Evolutionary conservation across 2,888 invertebrate genomes (phyloP), one percentile per base, ranked within the genome.

Genomic region (Chymomyza caudatula): DNA sequence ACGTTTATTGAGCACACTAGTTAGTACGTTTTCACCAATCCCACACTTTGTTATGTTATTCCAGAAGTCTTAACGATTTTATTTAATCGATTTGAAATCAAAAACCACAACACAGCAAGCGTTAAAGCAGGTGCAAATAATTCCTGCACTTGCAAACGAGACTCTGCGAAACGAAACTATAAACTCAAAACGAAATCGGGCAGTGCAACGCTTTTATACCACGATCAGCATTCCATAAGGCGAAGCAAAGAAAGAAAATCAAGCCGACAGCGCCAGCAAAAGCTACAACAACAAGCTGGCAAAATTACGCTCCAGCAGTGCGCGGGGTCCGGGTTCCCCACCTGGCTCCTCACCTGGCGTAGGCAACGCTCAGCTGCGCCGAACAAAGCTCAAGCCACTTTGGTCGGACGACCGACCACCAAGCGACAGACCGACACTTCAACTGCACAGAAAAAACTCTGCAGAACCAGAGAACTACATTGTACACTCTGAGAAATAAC

Each of bases 131-230:
- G 37, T 55, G 53, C 60, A 37, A 44, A 66, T 22, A n/a, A 23
- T 68, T 69, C 69, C 69, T 85, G 87, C 89, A 90, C 89, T 89
- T 89, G 87, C 88, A 88, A 88, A 85, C 89, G 88, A 88, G 87
- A 89, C 90, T 89, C 89, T 90, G 89, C 88, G 87, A 88, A 89
- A 87, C 88, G 86, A 88, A 89, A 88, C 87, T 89, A 89, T 89
- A 88, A 76, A 90, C 89, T 90, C 88, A 87, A 89, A 89, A 88
- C 88, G 90, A 89, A 89, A 87, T 82, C 87, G 83, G 87, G 85
- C 84, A 84, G 88, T 86, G 85, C 86, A 86, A 87, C 82, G 89
- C 89, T 89, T 89, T 89, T 90, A 90, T 90, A 90, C 89, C 88
- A 85, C 76, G 63, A 72, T 29, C 85, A 73, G 78, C 77, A 69